phyloP scores from a whole-genome alignment of 2,888 invertebrate genomes.

The Adineta ricciae region DNA sequence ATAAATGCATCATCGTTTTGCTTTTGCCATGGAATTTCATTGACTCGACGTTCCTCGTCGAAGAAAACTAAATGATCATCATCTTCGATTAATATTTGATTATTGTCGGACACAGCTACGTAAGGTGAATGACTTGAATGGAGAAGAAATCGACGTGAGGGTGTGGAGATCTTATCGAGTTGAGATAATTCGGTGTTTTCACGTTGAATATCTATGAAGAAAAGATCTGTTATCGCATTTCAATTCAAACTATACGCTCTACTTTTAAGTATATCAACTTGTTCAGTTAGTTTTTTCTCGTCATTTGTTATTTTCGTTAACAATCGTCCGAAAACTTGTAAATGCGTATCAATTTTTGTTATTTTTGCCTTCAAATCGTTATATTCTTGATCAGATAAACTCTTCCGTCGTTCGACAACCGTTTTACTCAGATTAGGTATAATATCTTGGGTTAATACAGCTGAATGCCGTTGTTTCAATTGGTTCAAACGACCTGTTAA shows the following conservation, averaged over 20 bases:
- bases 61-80: background rate
- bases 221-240: background rate
- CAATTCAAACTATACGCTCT: background rate
- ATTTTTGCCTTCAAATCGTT: background rate
- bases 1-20: background rate
- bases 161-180: background rate
- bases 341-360: background rate
- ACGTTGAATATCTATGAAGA: background rate
- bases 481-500: background rate
- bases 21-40: background rate
- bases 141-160: background rate
- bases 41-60: background rate
- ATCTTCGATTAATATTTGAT: background rate
- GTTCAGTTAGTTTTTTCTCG: background rate
- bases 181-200: background rate
- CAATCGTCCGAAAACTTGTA: background rate
- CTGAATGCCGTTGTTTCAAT: background rate
- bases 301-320: background rate
- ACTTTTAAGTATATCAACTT: background rate
- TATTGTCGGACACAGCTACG: background rate
- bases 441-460: background rate
- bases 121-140: background rate
- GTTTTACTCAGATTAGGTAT: background rate
- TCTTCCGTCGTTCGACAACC: background rate
- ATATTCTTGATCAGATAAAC: background rate